Conservation (phyloP, 2,888 invertebrate species). For the Apodemia zela region DNA sequence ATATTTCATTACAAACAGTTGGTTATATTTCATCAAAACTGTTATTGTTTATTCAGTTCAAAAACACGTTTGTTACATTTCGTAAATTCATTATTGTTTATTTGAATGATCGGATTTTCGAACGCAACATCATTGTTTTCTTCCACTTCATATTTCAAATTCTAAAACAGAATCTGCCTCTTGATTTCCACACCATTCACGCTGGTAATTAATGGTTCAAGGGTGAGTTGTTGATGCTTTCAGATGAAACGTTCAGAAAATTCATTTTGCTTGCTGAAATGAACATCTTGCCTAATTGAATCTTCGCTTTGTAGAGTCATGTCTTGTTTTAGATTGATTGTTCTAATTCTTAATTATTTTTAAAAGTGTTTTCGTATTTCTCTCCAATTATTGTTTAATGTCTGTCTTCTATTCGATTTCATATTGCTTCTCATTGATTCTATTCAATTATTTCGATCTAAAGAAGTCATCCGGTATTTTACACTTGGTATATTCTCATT, state of each 20-base stretch:
- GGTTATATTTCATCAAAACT: not conserved
- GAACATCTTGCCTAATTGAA: constrained; percentile 39
- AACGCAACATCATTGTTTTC: constrained; percentile 48
- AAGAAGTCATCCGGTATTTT: not conserved
- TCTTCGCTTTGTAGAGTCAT: constrained; percentile 30
- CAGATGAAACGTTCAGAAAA: constrained; percentile 22
- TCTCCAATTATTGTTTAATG: not conserved
- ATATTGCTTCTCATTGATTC: not conserved
- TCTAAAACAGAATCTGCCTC: constrained; percentile 38
- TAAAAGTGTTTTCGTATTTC: not conserved
- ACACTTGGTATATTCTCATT: constrained; percentile 1
- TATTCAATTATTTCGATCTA: not conserved
- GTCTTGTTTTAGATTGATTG: constrained; percentile 24
- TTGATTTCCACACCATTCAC: constrained; percentile 51
- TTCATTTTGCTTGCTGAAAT: constrained; percentile 34
- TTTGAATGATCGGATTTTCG: constrained; percentile 45
- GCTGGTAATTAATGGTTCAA: constrained; percentile 57
- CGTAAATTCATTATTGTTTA: constrained; percentile 20
- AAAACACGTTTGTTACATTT: constrained; percentile 16
- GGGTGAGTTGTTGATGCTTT: constrained; percentile 34
- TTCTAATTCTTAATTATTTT: constrained; percentile 22
- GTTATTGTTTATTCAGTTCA: constrained; percentile 18
- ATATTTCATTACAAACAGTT: not conserved
- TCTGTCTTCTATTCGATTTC: not conserved
- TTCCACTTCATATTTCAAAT: constrained; percentile 52